Evolutionary conservation across 2,888 invertebrate genomes (phyloP), one percentile per base, ranked within the genome.

Genomic region (Halocaridina rubra): DNA sequence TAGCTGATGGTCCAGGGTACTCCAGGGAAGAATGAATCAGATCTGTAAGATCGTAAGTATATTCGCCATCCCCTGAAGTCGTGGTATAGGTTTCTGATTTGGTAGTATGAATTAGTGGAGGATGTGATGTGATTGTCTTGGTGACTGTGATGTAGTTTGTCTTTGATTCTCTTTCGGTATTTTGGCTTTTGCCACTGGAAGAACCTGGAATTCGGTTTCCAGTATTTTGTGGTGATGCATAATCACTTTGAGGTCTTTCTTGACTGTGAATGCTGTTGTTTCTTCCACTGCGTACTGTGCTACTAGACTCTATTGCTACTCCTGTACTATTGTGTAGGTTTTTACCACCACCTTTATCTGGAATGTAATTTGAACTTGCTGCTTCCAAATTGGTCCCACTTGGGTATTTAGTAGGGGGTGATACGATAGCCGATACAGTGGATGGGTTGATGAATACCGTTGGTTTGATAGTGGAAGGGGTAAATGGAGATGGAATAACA

Each of bases 1-100:
- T 79, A 2, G 76, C 69, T 33, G 86, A 86, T 10, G 86, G 86
- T n/a, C 82, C 86, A 0, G 82, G 80, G 13, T 82, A 82, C 53
- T 86, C 86, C n/a, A 86, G 67, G 19, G 86, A 86, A 10, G 86
- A 59, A 27, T 71, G 79, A 22, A 86, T 74, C 7, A 86, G 69
- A 61, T 86, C 86, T 7, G 86, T 79, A 16, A 33, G 13, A 30
- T 86, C 86, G 19, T 82, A 86, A 13, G 22, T 19, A 13, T 24
- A 16, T 7, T 75, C 64, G 22, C 13, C 33, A 19, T 22, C 22
- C 13, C 64, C 67, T 16, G 24, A 57, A 4, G 77, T 78, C n/a
- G 76, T 77, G 69, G 77, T 59, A 39, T 39, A 46, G 2, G 46
- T 22, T 0, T 39, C 64, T 46, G 72, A 72, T 5, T 13, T 59